Evolutionary conservation across 2,113 vertebrate genomes (phyloP).

Genomic region (Forbesichthys agassizii): DNA sequence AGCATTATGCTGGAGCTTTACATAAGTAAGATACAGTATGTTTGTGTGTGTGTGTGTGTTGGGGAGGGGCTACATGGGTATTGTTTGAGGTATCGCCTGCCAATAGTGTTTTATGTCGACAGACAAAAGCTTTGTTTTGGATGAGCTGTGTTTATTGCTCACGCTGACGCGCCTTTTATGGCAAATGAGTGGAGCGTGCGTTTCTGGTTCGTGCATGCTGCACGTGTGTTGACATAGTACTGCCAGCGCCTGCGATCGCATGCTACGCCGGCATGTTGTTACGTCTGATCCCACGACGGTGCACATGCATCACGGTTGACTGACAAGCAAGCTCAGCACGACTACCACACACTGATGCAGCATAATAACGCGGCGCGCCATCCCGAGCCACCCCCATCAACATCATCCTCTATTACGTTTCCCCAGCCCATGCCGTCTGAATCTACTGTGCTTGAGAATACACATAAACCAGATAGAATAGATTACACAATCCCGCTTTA

Average conservation of each 20-base stretch:
- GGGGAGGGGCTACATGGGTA: slow-evolving; percentile 29
- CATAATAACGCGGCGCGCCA: not conserved
- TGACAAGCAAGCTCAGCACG: no score
- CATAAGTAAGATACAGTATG: slow-evolving; percentile 19
- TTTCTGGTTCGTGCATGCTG: slow-evolving; percentile 12
- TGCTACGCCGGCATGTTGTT: no score
- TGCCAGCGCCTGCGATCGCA: slow-evolving; percentile 13
- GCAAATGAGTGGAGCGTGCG: slow-evolving; percentile 61
- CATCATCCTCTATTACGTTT: not conserved
- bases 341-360: no score
- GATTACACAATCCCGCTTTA: no score
- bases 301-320: no score
- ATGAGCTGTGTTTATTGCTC: slow-evolving; percentile 63
- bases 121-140: slow-evolving; percentile 63
- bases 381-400: not conserved
- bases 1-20: slow-evolving; percentile 27
- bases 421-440: not conserved
- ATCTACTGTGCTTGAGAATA: no score
- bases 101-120: slow-evolving; percentile 51
- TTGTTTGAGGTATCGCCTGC: slow-evolving; percentile 53
- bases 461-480: no score
- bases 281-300: no score
- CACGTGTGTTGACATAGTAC: slow-evolving; percentile 10
- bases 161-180: slow-evolving; percentile 65
- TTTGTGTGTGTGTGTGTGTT: slow-evolving; percentile 24